Base-by-base conservation (phyloP, 2,888 invertebrate genomes). In the Creontiades dilutus region DNA sequence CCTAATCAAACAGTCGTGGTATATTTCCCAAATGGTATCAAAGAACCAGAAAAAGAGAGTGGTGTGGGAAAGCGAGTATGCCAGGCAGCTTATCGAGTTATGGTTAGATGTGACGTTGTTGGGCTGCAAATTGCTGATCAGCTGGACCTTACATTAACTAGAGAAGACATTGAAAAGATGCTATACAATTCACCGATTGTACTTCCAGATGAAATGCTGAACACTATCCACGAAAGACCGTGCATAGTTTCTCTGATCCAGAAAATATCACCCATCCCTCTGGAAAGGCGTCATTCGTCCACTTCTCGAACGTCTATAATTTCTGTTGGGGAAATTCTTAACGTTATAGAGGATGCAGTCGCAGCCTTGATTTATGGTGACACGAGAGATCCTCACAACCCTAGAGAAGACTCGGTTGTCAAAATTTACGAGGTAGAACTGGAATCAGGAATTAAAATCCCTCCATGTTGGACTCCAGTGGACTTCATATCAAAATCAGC, bases 71-170 rank as follows among this genome's bases (percentile, higher is more conserved):
- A 91, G 61, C 90, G 91, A 28, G 91, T 90, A 11, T 92, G 92
- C 87, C 90, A 87, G 28, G 91, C 91, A 14, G 92, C 92, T 48
- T 92, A 92, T 84, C 91, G 92, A 89, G 90, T 92, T 89, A 91
- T 92, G 91, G 91, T 90, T 23, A 82, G 91, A 52, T 92, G 95
- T 46, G 93, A 93, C 52, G 93, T 94, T 0, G 93, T 95, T n/a
- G 93, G 95, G 91, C 92, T 93, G 80, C 94, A 94, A 92, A 94
- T 95, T 92, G 92, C 92, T 0, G 94, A 94, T 91, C 92, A 94
- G 27, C 95, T 95, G 80, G 91, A 91, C 80, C 90, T 93, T 7
- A 92, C 92, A 46, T 90, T 93, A 19, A 93, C 92, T 16, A 90
- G 92, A 19, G 90, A 90, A 37, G 48, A 92, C 92, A 89, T 90